Evolutionary conservation across 2,797 vertebrate species (phyloP).

Genomic region (Morelia viridis): DNA sequence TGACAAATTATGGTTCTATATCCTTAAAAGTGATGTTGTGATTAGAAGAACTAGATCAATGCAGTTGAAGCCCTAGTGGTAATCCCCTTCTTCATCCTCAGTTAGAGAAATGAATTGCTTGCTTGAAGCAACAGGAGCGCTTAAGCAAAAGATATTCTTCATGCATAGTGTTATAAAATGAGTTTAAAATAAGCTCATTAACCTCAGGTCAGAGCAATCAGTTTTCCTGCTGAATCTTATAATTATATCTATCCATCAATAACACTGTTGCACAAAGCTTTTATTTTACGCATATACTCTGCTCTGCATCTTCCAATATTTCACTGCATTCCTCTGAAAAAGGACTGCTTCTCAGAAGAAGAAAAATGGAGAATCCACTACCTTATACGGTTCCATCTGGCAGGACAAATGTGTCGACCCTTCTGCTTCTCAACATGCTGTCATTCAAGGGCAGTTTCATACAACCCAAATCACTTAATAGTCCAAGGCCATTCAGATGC

Average conservation of each 20-base stretch:
- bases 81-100: constrained; percentile 10
- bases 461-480: background rate
- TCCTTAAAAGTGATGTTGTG: constrained; percentile 1
- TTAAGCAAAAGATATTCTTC: constrained; percentile 52
- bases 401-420: background rate
- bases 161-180: constrained; percentile 58
- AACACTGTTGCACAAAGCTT: constrained; percentile 46
- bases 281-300: constrained; percentile 31
- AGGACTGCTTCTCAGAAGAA: constrained; percentile 15
- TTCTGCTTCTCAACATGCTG: background rate
- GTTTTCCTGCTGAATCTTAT: constrained; percentile 59
- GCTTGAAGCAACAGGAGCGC: constrained; percentile 39
- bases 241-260: constrained; percentile 68
- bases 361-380: constrained; percentile 22
- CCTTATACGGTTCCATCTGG: constrained; percentile 7
- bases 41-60: constrained; percentile 50
- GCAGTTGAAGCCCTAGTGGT: background rate
- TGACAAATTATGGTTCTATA: background rate
- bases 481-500: background rate
- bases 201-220: constrained; percentile 65
- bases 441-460: background rate
- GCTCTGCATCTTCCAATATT: constrained; percentile 30
- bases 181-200: constrained; percentile 67
- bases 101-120: constrained; percentile 40
- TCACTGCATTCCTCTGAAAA: constrained; percentile 14